These are phyloP conservation scores for Otolemur garnettii DNA, from an alignment of 2,113 vertebrate species.

Conservation along the genomic window DNA sequence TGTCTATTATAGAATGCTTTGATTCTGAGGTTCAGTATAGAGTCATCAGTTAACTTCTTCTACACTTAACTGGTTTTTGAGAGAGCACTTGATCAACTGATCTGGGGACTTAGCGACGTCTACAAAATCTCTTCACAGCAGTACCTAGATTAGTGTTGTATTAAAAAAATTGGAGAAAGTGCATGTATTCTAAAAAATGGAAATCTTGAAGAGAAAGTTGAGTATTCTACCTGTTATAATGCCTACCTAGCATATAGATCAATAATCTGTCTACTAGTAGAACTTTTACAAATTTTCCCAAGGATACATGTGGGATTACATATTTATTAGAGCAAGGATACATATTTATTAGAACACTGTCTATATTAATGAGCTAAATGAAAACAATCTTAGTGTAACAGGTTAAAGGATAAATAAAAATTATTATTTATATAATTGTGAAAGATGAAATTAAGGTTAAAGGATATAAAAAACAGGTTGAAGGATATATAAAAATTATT, in stretches of 20 bases:
- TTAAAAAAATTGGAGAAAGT: slow-evolving; percentile 28
- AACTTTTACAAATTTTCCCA: slow-evolving; percentile 27
- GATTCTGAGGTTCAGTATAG: too few species aligned
- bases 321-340: neutral
- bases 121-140: slow-evolving; percentile 30
- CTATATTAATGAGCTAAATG: neutral
- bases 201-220: neutral
- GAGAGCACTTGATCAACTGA: neutral
- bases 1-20: too few species aligned
- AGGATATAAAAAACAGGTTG: neutral
- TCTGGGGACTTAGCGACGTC: neutral
- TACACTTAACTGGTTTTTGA: slow-evolving; percentile 57
- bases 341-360: neutral
- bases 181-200: neutral
- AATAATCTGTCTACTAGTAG: slow-evolving; percentile 16
- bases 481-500: neutral
- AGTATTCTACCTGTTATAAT: neutral
- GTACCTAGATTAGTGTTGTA: slow-evolving; percentile 7
- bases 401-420: neutral
- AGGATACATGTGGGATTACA: slow-evolving; percentile 10
- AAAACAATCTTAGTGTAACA: neutral
- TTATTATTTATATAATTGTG: slow-evolving; percentile 1
- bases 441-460: neutral
- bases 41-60: too few species aligned
- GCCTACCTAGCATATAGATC: neutral